Evolutionary conservation across 2,797 vertebrate genomes (phyloP).

Genomic region (Xiphophorus birchmanni): DNA sequence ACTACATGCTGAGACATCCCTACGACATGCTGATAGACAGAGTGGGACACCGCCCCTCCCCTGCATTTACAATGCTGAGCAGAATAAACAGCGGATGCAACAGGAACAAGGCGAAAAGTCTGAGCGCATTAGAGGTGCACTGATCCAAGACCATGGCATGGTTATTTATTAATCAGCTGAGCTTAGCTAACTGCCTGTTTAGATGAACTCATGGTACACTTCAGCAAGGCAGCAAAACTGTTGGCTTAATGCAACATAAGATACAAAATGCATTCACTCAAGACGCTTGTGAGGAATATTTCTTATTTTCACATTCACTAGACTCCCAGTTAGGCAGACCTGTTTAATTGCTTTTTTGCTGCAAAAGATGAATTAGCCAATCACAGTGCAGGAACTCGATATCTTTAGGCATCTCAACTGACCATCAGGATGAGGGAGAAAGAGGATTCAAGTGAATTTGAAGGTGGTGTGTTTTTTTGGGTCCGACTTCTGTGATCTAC

Average conservation of each 20-base stretch:
- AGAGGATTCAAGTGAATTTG: background rate
- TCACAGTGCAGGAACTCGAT: background rate
- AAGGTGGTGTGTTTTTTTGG: background rate
- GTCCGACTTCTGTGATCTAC: background rate
- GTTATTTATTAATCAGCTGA: constrained; percentile 84
- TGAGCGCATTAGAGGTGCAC: constrained; percentile 75
- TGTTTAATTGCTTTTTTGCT: background rate
- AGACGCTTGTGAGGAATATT: constrained; percentile 7
- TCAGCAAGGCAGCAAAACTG: constrained; percentile 63
- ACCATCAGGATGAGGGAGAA: background rate
- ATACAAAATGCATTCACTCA: constrained; percentile 24
- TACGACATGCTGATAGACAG: constrained; percentile 68
- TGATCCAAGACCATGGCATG: constrained; percentile 73
- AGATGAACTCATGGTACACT: constrained; percentile 61
- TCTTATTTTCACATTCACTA: background rate
- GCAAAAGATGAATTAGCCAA: background rate
- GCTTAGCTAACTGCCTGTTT: constrained; percentile 77
- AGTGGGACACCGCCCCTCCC: constrained; percentile 58
- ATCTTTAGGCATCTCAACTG: background rate
- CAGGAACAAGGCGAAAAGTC: constrained; percentile 72
- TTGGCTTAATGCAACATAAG: constrained; percentile 56
- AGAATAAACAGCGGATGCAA: constrained; percentile 63
- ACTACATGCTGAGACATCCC: constrained; percentile 72
- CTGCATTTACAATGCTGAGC: constrained; percentile 58
- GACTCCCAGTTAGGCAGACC: no score